Conservation (phyloP, 92 coral and sea anemone genomes). For the Zoanthus sansibaricus region DNA sequence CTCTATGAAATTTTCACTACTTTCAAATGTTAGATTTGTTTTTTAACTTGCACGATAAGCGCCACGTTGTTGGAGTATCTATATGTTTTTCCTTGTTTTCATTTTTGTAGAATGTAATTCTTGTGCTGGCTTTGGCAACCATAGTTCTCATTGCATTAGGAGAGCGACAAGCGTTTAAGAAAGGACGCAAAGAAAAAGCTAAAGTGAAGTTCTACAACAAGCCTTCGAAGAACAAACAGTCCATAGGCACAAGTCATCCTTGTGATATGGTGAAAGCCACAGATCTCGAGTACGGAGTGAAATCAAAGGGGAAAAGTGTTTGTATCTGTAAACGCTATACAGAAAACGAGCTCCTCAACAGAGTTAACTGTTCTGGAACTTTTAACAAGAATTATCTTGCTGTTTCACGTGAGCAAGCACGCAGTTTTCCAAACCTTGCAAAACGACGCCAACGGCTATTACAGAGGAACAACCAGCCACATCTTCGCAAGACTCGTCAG, state of each 20-base stretch:
- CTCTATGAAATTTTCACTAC: too few species aligned
- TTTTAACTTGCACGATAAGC: background rate
- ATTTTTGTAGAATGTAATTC: background rate
- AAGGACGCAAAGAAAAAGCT: background rate
- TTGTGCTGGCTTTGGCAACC: background rate
- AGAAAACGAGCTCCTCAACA: conserved; percentile 24
- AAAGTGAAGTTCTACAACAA: background rate
- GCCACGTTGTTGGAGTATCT: background rate
- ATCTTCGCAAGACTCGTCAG: background rate
- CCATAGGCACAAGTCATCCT: background rate
- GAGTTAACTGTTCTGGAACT: conserved; percentile 41
- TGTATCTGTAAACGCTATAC: conserved; percentile 21
- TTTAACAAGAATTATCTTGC: conserved; percentile 32
- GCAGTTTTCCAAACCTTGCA: conserved; percentile 5
- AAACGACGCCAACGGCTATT: background rate
- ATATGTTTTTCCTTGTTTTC: background rate
- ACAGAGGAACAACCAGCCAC: background rate
- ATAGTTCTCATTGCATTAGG: background rate
- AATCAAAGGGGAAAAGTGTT: background rate
- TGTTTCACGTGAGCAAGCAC: conserved; percentile 17
- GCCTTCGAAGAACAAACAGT: background rate
- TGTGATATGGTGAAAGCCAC: conserved; percentile 13
- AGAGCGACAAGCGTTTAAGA: background rate
- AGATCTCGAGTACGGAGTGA: conserved; percentile 19
- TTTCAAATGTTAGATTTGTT: too few species aligned